These are phyloP conservation scores for Euschistus heros DNA, from an alignment of 1,140 invertebrate species.

Conservation along the genomic window DNA sequence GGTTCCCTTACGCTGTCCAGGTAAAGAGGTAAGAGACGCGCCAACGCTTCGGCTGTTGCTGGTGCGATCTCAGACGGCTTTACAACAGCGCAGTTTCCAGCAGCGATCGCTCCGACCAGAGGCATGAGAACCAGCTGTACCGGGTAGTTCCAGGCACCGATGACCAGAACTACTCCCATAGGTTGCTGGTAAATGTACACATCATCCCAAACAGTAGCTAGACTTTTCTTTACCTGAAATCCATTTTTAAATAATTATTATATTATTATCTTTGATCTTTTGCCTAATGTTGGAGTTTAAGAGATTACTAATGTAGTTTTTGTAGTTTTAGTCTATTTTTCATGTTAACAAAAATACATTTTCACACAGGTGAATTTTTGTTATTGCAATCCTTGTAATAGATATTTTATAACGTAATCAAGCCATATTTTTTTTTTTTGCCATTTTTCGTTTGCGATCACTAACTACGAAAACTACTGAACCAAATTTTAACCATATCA, in stretches of 20 bases:
- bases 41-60: slow-evolving; percentile 60
- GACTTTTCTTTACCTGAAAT: slow-evolving; percentile 49
- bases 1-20: slow-evolving; percentile 58
- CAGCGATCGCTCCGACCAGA: slow-evolving; percentile 69
- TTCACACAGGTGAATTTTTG: no score
- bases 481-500: no score
- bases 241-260: background rate
- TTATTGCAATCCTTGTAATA: no score
- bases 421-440: no score
- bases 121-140: slow-evolving; percentile 66
- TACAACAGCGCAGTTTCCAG: slow-evolving; percentile 84
- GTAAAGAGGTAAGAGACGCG: slow-evolving; percentile 75
- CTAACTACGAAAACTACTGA: no score
- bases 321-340: no score
- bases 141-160: slow-evolving; percentile 98
- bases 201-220: slow-evolving; percentile 57
- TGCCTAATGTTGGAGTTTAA: no score
- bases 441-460: no score
- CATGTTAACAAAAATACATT: no score
- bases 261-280: no score
- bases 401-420: no score
- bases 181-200: slow-evolving; percentile 68
- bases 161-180: slow-evolving; percentile 72
- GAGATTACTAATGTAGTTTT: no score
- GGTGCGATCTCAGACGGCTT: slow-evolving; percentile 87